phyloP scores from a whole-genome alignment of 2,888 invertebrate species.

The Tribolium freemani region DNA sequence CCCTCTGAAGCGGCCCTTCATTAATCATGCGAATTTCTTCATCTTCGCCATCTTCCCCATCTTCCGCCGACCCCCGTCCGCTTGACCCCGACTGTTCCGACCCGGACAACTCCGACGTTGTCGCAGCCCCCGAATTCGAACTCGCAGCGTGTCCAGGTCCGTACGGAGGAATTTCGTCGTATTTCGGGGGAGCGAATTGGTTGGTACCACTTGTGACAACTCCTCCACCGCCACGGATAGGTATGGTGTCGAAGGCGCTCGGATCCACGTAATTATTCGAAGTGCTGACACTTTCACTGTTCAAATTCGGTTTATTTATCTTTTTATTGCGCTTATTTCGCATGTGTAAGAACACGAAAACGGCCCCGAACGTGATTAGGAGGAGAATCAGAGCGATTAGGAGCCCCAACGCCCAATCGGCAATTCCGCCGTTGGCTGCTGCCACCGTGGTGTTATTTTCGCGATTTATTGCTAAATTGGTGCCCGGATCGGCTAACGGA shows the following conservation, averaged over 20 bases:
- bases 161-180: slow-evolving; percentile 91
- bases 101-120: slow-evolving; percentile 92
- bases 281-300: slow-evolving; percentile 78
- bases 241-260: slow-evolving; percentile 90
- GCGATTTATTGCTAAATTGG: slow-evolving; percentile 72
- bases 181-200: slow-evolving; percentile 91
- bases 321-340: slow-evolving; percentile 85
- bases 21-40: slow-evolving; percentile 98
- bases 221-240: slow-evolving; percentile 78
- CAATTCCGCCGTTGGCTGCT: slow-evolving; percentile 78
- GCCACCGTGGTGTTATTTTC: slow-evolving; percentile 71
- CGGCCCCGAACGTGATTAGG: slow-evolving; percentile 86
- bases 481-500: slow-evolving; percentile 76
- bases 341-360: slow-evolving; percentile 88
- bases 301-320: slow-evolving; percentile 83
- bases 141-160: slow-evolving; percentile 79
- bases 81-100: slow-evolving; percentile 97
- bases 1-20: slow-evolving; percentile 87
- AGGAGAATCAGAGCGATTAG: slow-evolving; percentile 86
- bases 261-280: slow-evolving; percentile 90
- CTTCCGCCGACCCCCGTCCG: slow-evolving; percentile 96
- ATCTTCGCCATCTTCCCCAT: slow-evolving; percentile 92
- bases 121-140: slow-evolving; percentile 83
- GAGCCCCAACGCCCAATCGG: slow-evolving; percentile 91
- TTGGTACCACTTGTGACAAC: slow-evolving; percentile 64